These are phyloP conservation scores for Philereme vetulata DNA, from an alignment of 2,888 invertebrate species.

Conservation along the genomic window DNA sequence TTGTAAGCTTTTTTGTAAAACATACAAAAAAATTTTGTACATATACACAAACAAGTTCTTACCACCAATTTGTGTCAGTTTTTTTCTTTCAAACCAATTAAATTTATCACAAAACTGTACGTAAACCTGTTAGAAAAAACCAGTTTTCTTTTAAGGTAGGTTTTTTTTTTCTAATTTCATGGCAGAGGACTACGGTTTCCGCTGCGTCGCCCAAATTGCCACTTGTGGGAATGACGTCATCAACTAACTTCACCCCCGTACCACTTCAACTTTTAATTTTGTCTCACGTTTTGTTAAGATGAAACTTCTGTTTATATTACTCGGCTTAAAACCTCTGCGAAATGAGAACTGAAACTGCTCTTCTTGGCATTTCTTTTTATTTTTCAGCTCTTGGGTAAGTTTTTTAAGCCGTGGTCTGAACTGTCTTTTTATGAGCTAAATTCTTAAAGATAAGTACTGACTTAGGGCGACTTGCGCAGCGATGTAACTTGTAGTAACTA, in stretches of 20 bases:
- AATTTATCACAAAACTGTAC: background rate
- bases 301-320: constrained; percentile 24
- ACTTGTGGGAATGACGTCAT: constrained; percentile 45
- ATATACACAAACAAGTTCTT: too few species aligned
- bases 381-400: constrained; percentile 1
- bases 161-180: constrained; percentile 47
- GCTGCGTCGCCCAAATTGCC: constrained; percentile 49
- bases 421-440: background rate
- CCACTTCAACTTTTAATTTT: constrained; percentile 40
- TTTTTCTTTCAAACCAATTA: background rate
- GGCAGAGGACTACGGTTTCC: constrained; percentile 43
- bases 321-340: constrained; percentile 10
- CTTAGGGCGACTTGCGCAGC: too few species aligned
- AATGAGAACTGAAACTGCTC: constrained; percentile 11
- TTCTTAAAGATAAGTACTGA: too few species aligned
- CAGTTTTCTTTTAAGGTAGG: constrained; percentile 11
- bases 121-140: background rate
- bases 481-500: too few species aligned
- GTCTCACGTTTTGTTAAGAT: constrained; percentile 30
- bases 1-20: too few species aligned
- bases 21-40: too few species aligned
- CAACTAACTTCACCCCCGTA: constrained; percentile 29
- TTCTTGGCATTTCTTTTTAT: constrained; percentile 1
- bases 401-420: background rate
- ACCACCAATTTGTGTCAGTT: background rate